phyloP scores from a whole-genome alignment of 2,888 invertebrate genomes.

The Gisinianus flammeolus region DNA sequence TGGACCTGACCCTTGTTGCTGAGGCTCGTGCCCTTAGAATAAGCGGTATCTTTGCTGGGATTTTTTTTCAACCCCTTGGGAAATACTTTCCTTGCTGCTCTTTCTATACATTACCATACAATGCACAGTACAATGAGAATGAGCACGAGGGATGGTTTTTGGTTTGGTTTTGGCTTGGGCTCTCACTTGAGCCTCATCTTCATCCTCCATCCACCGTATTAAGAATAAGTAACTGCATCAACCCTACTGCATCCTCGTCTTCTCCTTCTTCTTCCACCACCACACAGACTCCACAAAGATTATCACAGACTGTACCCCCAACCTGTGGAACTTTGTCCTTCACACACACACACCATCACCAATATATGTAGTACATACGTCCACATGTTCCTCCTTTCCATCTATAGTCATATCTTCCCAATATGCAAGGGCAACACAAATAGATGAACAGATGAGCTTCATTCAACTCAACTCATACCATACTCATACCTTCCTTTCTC shows the following conservation, averaged over 20 bases:
- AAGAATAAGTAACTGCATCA: conserved; percentile 2
- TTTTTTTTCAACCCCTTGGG: conserved; percentile 43
- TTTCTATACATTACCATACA: not conserved
- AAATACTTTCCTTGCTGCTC: conserved; percentile 32
- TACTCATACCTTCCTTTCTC: not conserved
- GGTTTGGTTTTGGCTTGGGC: too few relatives aligned
- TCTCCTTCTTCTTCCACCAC: not conserved
- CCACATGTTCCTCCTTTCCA: not conserved
- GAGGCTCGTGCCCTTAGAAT: conserved; percentile 58
- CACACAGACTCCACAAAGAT: not conserved
- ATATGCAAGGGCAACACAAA: not conserved
- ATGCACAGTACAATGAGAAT: not conserved
- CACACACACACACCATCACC: not conserved
- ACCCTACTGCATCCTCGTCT: not conserved
- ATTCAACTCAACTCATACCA: conserved; percentile 4
- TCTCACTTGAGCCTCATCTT: not conserved
- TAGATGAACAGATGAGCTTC: conserved; percentile 12
- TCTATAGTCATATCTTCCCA: not conserved
- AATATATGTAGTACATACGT: not conserved
- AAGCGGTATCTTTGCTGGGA: conserved; percentile 54
- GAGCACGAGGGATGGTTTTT: conserved; percentile 32
- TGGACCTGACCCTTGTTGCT: conserved; percentile 53
- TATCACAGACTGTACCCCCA: not conserved
- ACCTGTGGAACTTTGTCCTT: not conserved
- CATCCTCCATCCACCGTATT: conserved; percentile 7